Evolutionary conservation across 2,888 invertebrate genomes (phyloP).

Genomic region (Idaea aversata): DNA sequence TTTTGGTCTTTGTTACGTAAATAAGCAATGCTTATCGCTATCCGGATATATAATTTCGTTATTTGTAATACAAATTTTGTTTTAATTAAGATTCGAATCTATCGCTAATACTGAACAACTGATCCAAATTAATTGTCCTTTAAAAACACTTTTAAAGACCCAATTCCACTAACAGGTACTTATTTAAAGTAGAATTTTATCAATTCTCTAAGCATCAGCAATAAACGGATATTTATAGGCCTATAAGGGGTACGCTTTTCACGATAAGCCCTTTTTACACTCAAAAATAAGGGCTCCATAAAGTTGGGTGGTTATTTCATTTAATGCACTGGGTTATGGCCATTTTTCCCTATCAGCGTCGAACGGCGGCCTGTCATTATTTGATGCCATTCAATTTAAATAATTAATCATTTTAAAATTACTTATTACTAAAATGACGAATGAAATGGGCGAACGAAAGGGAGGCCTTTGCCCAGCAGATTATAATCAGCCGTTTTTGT

Average conservation of each 20-base stretch:
- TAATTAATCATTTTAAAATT: neutral
- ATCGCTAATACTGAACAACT: neutral
- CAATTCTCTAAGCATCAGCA: constrained; percentile 26
- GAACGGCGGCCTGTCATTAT: neutral
- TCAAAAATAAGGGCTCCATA: constrained; percentile 15
- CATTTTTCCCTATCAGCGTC: neutral
- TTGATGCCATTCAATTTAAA: neutral
- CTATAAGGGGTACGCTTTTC: constrained; percentile 26
- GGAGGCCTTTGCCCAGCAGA: neutral
- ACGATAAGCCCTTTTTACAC: constrained; percentile 25
- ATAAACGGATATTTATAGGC: constrained; percentile 38
- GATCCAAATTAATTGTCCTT: neutral
- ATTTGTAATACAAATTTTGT: too few relatives aligned
- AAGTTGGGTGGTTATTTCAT: constrained; percentile 22
- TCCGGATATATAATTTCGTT: too few relatives aligned
- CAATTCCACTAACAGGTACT: neutral
- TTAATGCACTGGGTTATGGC: constrained; percentile 16
- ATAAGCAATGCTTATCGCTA: too few relatives aligned
- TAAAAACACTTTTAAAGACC: neutral
- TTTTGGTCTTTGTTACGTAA: too few relatives aligned
- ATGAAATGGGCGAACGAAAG: neutral
- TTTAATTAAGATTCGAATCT: too few relatives aligned
- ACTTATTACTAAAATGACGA: neutral
- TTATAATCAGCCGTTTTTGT: neutral
- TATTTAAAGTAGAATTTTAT: constrained; percentile 20